Conservation (phyloP, 1,140 invertebrate species). For the Halictus rubicundus region DNA sequence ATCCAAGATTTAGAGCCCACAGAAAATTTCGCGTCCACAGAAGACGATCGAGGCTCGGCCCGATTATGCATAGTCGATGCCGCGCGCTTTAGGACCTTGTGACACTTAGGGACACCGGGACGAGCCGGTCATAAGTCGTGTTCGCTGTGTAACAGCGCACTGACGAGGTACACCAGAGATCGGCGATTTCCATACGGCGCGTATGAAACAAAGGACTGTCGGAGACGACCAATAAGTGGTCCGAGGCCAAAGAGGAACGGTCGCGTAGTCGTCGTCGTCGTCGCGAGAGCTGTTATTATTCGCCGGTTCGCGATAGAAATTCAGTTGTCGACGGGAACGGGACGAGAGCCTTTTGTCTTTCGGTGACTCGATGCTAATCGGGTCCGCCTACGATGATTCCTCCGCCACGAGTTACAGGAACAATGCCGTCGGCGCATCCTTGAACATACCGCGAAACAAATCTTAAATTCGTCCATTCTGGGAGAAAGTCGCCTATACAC, state of each 20-base stretch:
- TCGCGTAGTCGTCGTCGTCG: neutral
- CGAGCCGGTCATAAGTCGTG: constrained; percentile 40
- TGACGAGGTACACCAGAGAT: constrained; percentile 14
- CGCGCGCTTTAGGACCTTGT: constrained; percentile 34
- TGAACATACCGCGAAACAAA: too few relatives aligned
- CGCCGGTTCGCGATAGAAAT: constrained; percentile 17
- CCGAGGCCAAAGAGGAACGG: constrained; percentile 36
- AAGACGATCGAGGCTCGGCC: constrained; percentile 30
- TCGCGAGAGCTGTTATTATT: constrained; percentile 14
- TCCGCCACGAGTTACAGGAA: neutral
- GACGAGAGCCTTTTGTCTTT: neutral
- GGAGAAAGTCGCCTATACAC: too few relatives aligned
- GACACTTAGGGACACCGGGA: constrained; percentile 30
- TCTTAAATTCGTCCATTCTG: too few relatives aligned
- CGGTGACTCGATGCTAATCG: neutral
- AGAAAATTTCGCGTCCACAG: constrained; percentile 28
- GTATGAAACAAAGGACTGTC: constrained; percentile 44
- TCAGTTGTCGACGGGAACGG: neutral
- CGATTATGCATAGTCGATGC: constrained; percentile 31
- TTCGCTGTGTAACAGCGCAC: constrained; percentile 38
- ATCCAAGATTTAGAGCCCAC: constrained; percentile 1
- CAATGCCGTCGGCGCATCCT: neutral
- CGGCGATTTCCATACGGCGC: constrained; percentile 37
- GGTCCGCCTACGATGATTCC: neutral
- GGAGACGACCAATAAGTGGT: constrained; percentile 39